phyloP scores from a whole-genome alignment of 1,140 invertebrate species.

The Euwallacea similis region DNA sequence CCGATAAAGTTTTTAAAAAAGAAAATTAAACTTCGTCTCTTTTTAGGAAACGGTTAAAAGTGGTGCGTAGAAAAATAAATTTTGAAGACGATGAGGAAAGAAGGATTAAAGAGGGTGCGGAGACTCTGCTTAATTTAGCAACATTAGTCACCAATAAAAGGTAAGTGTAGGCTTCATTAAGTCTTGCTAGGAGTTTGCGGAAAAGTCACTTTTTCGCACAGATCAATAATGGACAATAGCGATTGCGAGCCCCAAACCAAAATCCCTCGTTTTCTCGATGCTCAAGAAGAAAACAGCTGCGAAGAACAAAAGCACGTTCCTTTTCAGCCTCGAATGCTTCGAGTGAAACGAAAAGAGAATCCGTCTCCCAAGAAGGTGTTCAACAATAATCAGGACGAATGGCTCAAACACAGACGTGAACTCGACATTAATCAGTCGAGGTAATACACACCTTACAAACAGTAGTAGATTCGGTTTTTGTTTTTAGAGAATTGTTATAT shows the following conservation, averaged over 20 bases:
- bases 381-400: conserved; percentile 51
- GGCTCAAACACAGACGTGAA: conserved; percentile 49
- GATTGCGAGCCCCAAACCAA: conserved; percentile 21
- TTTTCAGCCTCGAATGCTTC: conserved; percentile 48
- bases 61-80: conserved; percentile 48
- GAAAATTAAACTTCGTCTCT: neutral
- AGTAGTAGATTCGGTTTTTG: conserved; percentile 22
- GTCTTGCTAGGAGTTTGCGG: too few species aligned
- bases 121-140: conserved; percentile 74
- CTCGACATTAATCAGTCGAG: conserved; percentile 47
- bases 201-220: conserved; percentile 12
- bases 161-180: neutral
- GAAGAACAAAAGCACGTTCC: conserved; percentile 43
- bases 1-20: too few species aligned
- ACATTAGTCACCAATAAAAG: conserved; percentile 54
- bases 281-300: conserved; percentile 13
- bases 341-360: conserved; percentile 49
- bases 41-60: conserved; percentile 42
- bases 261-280: conserved; percentile 11
- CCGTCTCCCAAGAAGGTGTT: conserved; percentile 38
- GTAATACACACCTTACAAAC: conserved; percentile 44
- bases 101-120: conserved; percentile 76
- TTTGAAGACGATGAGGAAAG: conserved; percentile 71
- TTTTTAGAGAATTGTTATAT: conserved; percentile 1
- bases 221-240: conserved; percentile 33